Evolutionary conservation across 2,888 invertebrate species (phyloP).

Genomic region (Torymus tubicola): DNA sequence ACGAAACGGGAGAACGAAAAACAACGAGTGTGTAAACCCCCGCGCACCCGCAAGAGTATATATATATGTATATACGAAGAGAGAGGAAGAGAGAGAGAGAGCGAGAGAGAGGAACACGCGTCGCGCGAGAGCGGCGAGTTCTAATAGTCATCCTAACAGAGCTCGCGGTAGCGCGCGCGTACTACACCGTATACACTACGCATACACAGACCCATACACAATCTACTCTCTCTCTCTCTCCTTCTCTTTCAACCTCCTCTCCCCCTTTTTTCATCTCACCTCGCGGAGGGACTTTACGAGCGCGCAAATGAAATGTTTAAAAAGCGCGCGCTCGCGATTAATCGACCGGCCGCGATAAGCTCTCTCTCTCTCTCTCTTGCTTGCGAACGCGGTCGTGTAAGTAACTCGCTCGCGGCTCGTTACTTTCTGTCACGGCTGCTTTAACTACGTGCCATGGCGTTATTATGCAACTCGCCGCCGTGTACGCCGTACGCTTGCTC

Average conservation of each 20-base stretch:
- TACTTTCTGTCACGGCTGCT: slow-evolving; percentile 65
- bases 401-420: slow-evolving; percentile 58
- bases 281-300: slow-evolving; percentile 19
- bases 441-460: slow-evolving; percentile 64
- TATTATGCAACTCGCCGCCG: slow-evolving; percentile 64
- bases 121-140: slow-evolving; percentile 9
- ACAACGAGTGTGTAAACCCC: no score
- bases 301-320: slow-evolving; percentile 21
- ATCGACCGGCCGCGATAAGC: no score
- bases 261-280: slow-evolving; percentile 13
- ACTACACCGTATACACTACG: no score
- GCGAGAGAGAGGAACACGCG: not conserved
- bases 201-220: no score
- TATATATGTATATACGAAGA: not conserved
- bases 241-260: no score
- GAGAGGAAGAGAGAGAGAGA: not conserved
- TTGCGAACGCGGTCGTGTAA: slow-evolving; percentile 28
- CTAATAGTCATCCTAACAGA: slow-evolving; percentile 33
- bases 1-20: slow-evolving; percentile 20
- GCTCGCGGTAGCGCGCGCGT: no score
- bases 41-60: no score
- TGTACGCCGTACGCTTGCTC: no score
- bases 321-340: slow-evolving; percentile 2
- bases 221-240: no score
- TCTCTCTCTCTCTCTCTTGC: no score